These are phyloP conservation scores for Erpobdella octoculata DNA, from an alignment of 2,888 invertebrate genomes.

Conservation along the genomic window DNA sequence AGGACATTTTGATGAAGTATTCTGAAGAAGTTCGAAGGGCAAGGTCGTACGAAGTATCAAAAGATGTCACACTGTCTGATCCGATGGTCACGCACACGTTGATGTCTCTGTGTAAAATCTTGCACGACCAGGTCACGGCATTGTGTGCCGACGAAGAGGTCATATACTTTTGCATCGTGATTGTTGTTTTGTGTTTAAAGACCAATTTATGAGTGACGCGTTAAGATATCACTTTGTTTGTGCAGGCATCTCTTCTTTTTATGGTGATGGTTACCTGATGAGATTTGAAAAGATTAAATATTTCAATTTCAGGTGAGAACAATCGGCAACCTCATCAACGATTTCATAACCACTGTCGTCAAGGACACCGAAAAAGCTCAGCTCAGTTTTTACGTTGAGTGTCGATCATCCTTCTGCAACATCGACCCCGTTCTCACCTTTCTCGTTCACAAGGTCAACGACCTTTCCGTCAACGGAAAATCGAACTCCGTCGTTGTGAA, in stretches of 20 bases:
- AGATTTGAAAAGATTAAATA: too few relatives aligned
- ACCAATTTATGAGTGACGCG: too few relatives aligned
- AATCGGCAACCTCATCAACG: background rate
- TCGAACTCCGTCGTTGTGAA: constrained; percentile 39
- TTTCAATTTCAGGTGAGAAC: constrained; percentile 10
- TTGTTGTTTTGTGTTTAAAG: too few relatives aligned
- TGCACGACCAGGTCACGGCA: constrained; percentile 78
- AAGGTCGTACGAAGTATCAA: constrained; percentile 49
- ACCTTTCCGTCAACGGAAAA: constrained; percentile 61
- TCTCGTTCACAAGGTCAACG: constrained; percentile 76
- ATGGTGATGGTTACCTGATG: constrained; percentile 22
- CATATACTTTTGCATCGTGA: constrained; percentile 52
- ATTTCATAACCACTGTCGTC: background rate
- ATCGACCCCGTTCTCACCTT: constrained; percentile 77
- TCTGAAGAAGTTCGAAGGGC: constrained; percentile 36
- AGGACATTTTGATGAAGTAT: constrained; percentile 8
- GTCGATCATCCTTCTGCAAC: constrained; percentile 77
- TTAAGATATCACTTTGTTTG: too few relatives aligned
- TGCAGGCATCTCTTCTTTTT: too few relatives aligned
- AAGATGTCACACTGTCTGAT: constrained; percentile 57
- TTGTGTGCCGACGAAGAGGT: constrained; percentile 69
- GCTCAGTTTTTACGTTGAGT: constrained; percentile 84
- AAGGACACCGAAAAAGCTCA: constrained; percentile 63
- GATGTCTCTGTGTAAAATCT: constrained; percentile 75
- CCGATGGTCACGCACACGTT: constrained; percentile 78